These are phyloP conservation scores for Aix galericulata DNA, from an alignment of 2,113 vertebrate genomes.

Conservation along the genomic window DNA sequence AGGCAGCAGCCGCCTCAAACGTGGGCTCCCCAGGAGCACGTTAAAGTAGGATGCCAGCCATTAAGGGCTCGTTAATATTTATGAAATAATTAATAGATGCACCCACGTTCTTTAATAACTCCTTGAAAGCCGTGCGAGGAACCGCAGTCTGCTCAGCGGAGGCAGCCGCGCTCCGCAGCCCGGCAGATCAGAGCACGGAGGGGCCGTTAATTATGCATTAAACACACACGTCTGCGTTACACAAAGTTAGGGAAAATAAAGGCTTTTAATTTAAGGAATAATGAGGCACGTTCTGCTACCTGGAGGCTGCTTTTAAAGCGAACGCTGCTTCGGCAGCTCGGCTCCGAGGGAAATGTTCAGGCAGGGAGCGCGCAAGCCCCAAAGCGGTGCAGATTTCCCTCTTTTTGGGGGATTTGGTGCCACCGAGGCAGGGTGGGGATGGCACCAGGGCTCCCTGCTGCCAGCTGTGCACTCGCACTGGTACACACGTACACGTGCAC, in stretches of 20 bases:
- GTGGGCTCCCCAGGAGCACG: background rate
- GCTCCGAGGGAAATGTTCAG: background rate
- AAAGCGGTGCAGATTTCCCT: accelerated
- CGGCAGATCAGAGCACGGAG: background rate
- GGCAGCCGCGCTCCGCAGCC: accelerated
- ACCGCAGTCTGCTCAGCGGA: background rate
- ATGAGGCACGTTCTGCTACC: background rate
- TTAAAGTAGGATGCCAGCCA: background rate
- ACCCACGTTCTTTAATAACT: slow-evolving; percentile 32
- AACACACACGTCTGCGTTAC: background rate
- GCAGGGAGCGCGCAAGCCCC: background rate
- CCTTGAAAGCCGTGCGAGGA: background rate
- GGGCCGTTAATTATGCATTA: slow-evolving; percentile 24
- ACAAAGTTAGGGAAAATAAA: background rate
- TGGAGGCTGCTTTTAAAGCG: background rate
- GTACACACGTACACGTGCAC: no score
- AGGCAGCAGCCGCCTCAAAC: background rate
- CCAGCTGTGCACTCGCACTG: accelerated
- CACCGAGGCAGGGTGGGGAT: background rate
- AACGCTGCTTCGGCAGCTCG: background rate
- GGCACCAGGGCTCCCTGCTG: background rate
- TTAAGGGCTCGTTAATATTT: slow-evolving; percentile 54
- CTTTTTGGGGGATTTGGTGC: accelerated
- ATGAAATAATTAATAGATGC: slow-evolving; percentile 55
- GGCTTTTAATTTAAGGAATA: slow-evolving; percentile 6